phyloP scores from a whole-genome alignment of 2,113 vertebrate genomes.

The Ranitomeya imitator region DNA sequence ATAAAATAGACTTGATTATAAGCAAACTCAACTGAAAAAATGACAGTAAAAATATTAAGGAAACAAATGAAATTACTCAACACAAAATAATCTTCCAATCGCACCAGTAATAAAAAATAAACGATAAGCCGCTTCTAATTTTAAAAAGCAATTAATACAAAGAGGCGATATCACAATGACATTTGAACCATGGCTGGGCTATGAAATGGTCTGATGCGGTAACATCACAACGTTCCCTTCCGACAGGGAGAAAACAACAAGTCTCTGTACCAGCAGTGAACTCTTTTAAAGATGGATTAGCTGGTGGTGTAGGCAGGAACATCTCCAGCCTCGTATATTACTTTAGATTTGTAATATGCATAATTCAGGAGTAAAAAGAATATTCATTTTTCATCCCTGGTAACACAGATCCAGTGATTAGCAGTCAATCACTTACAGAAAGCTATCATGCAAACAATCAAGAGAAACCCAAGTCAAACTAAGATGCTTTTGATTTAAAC shows the following conservation, averaged over 20 bases:
- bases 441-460: slow-evolving; percentile 54
- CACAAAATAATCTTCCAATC: background rate
- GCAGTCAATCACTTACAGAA: slow-evolving; percentile 53
- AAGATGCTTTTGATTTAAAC: slow-evolving; percentile 52
- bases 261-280: background rate
- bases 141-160: background rate
- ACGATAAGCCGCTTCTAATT: background rate
- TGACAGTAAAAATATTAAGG: background rate
- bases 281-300: slow-evolving; percentile 41
- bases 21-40: background rate
- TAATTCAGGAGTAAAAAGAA: slow-evolving; percentile 53
- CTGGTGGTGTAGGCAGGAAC: slow-evolving; percentile 32
- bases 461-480: slow-evolving; percentile 45
- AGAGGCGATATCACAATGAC: background rate
- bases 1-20: background rate
- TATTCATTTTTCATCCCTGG: slow-evolving; percentile 53
- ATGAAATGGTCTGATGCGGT: background rate
- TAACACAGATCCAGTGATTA: slow-evolving; percentile 50
- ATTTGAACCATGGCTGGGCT: background rate
- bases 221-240: background rate
- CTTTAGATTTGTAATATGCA: slow-evolving; percentile 46
- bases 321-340: slow-evolving; percentile 23
- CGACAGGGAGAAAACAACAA: background rate
- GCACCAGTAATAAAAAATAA: background rate
- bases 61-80: background rate